Percentiles rank a stretch among this genome's conserved stretches.
Conservation (phyloP, 2,113 vertebrate genomes). For the Pogona vitticeps region DNA sequence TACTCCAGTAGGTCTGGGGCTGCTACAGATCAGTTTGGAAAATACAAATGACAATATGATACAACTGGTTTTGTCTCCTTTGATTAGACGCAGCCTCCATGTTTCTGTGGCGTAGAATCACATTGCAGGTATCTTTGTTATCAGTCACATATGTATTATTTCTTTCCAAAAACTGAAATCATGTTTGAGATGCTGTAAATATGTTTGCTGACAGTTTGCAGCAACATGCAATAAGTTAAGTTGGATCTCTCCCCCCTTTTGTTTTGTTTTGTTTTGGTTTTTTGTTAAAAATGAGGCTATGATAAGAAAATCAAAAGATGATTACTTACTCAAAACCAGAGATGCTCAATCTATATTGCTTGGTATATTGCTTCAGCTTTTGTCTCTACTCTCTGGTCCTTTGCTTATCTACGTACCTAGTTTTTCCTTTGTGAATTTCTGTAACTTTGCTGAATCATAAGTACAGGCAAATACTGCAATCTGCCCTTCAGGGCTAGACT, state of each 20-base stretch:
- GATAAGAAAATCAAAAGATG: background rate
- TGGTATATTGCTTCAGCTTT: background rate
- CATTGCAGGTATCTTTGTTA: background rate
- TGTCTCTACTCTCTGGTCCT: background rate
- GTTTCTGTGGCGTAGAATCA: background rate
- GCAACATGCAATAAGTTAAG: background rate
- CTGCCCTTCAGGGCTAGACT: too few relatives aligned
- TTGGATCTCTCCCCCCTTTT: background rate
- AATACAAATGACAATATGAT: background rate
- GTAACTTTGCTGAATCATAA: background rate
- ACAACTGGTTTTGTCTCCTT: background rate
- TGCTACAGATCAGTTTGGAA: background rate
- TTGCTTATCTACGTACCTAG: background rate
- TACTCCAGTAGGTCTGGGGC: too few relatives aligned
- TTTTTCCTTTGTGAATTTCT: background rate
- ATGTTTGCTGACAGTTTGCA: background rate
- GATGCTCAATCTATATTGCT: background rate
- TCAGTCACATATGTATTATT: background rate
- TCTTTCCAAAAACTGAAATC: slow-evolving; percentile 21
- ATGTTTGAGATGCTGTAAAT: background rate
- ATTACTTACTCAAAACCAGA: background rate
- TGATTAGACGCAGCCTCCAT: background rate
- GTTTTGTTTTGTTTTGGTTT: too few relatives aligned
- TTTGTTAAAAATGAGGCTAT: accelerated
- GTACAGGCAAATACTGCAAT: background rate